A percentile compares a stretch with the other conserved stretches of the same genome.
Evolutionary conservation across 2,113 vertebrate species (phyloP).

Genomic region (Pituophis catenifer): DNA sequence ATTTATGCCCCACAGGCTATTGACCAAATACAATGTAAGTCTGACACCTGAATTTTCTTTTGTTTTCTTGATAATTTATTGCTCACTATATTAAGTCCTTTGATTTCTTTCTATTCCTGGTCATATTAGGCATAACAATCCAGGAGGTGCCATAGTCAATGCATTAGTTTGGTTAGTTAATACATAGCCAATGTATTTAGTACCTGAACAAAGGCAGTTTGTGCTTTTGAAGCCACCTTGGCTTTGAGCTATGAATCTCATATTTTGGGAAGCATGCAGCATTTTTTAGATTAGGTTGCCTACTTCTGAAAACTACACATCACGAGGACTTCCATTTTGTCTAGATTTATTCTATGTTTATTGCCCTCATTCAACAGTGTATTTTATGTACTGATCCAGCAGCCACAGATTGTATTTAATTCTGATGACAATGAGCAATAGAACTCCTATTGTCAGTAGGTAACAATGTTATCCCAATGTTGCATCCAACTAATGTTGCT

Average conservation of each 20-base stretch:
- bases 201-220: not conserved
- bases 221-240: not conserved
- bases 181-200: not conserved
- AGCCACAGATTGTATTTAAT: not conserved
- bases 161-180: not conserved
- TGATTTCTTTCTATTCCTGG: not conserved
- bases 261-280: not conserved
- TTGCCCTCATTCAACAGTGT: not conserved
- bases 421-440: not conserved
- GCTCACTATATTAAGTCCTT: slow-evolving; percentile 24
- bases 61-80: slow-evolving; percentile 49
- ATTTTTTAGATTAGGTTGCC: not conserved
- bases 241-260: not conserved
- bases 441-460: not conserved
- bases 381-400: not conserved
- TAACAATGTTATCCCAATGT: not conserved
- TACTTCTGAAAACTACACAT: not conserved
- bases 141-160: slow-evolving; percentile 31
- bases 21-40: slow-evolving; percentile 48
- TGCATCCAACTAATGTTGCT: not conserved
- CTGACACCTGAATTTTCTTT: slow-evolving; percentile 44
- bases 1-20: slow-evolving; percentile 49
- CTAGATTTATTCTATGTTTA: not conserved
- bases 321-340: not conserved
- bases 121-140: not conserved